These are phyloP conservation scores for Palythoa grandis DNA, from an alignment of 92 coral and sea anemone species.

Conservation along the genomic window DNA sequence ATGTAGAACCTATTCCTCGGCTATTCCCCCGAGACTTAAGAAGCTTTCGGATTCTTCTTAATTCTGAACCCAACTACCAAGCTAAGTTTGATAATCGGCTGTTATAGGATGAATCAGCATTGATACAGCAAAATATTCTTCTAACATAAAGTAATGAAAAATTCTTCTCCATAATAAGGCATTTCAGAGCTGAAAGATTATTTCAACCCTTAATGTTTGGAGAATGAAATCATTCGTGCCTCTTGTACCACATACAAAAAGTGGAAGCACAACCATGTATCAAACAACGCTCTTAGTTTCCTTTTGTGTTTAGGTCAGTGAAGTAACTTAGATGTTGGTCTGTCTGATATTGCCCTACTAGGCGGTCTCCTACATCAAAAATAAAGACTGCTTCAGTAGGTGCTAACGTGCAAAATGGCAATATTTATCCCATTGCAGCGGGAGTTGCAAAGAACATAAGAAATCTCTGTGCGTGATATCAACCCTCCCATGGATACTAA, in stretches of 20 bases:
- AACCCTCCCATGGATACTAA: slow-evolving; percentile 15
- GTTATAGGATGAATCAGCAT: neutral
- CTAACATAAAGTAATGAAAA: neutral
- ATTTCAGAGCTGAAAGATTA: neutral
- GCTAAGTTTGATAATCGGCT: neutral
- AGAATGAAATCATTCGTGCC: neutral
- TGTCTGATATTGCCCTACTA: neutral
- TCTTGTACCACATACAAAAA: neutral
- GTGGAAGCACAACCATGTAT: neutral
- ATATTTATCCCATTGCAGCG: slow-evolving; percentile 38
- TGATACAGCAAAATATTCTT: neutral
- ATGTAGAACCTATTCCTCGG: no score
- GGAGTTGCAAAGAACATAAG: slow-evolving; percentile 5
- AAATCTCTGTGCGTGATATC: slow-evolving; percentile 31
- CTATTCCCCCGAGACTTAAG: neutral
- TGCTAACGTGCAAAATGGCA: slow-evolving; percentile 46
- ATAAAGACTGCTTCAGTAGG: slow-evolving; percentile 41
- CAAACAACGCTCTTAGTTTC: neutral
- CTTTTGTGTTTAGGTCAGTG: neutral
- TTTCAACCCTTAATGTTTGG: neutral
- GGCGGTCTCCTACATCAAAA: neutral
- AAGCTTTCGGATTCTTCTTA: neutral
- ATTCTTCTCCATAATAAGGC: neutral
- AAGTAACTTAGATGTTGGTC: neutral
- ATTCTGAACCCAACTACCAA: neutral